phyloP scores from a whole-genome alignment of 2,888 invertebrate species.

The Caenorhabditis imperialis region DNA sequence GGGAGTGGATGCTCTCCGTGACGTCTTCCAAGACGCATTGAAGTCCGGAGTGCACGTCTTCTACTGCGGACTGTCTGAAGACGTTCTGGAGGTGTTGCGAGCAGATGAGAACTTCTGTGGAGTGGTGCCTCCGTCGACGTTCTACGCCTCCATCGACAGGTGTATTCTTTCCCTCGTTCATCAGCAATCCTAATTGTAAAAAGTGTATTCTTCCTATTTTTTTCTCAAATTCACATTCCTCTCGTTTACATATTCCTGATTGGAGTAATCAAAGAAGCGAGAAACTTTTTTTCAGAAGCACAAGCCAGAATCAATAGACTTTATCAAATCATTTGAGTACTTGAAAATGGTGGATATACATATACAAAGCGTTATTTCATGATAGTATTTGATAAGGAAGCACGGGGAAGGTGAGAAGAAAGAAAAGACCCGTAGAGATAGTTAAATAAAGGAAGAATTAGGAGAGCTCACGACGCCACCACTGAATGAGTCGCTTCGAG shows the following conservation, averaged over 20 bases:
- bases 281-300: too few relatives aligned
- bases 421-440: slow-evolving; percentile 15
- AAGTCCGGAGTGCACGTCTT: slow-evolving; percentile 35
- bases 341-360: too few relatives aligned
- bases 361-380: too few relatives aligned
- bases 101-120: slow-evolving; percentile 33
- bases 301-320: too few relatives aligned
- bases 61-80: slow-evolving; percentile 45
- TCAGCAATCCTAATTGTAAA: too few relatives aligned
- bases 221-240: too few relatives aligned
- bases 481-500: slow-evolving; percentile 61
- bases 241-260: too few relatives aligned
- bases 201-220: too few relatives aligned
- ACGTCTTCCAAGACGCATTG: slow-evolving; percentile 36
- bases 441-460: background rate
- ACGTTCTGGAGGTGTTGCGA: slow-evolving; percentile 38
- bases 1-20: slow-evolving; percentile 69
- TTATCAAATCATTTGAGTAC: too few relatives aligned
- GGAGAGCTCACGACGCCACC: slow-evolving; percentile 38
- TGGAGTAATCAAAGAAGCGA: too few relatives aligned
- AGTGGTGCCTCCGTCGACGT: slow-evolving; percentile 29
- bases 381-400: slow-evolving; percentile 2
- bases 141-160: slow-evolving; percentile 40
- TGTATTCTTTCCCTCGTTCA: too few relatives aligned
- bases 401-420: slow-evolving; percentile 6